Evolutionary conservation across 1,140 invertebrate genomes (phyloP).

Genomic region (Trichonephila clavata): DNA sequence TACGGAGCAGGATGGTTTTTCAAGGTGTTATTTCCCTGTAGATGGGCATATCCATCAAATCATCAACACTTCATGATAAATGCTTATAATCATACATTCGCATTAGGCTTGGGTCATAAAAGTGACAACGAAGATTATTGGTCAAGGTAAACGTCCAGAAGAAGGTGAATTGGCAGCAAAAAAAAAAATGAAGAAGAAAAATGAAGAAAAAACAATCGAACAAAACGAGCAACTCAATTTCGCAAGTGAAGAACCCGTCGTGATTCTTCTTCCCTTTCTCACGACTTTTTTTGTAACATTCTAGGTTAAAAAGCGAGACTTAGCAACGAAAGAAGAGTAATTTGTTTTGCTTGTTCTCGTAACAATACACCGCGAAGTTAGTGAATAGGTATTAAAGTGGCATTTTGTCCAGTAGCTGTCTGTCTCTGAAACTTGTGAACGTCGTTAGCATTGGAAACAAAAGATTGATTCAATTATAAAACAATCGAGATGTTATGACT

Average conservation of each 20-base stretch:
- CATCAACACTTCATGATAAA: slow-evolving; percentile 7
- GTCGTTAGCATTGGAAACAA: neutral
- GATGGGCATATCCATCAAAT: neutral
- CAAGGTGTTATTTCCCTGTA: neutral
- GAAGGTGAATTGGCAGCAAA: neutral
- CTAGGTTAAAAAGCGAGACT: neutral
- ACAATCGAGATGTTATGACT: neutral
- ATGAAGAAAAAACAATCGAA: neutral
- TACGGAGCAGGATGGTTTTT: neutral
- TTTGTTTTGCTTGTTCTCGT: slow-evolving; percentile 1
- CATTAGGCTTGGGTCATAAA: neutral
- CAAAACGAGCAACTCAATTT: neutral
- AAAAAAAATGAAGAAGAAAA: no score
- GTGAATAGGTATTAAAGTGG: neutral
- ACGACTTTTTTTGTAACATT: neutral
- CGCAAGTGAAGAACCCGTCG: neutral
- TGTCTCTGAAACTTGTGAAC: neutral
- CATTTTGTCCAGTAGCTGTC: neutral
- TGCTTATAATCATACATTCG: neutral
- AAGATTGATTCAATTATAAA: slow-evolving; percentile 19
- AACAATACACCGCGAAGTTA: neutral
- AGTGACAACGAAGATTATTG: slow-evolving; percentile 32
- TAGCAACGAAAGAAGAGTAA: neutral
- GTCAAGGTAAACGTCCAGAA: slow-evolving; percentile 36
- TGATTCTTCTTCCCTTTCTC: neutral